Base-by-base conservation (phyloP, 1,140 invertebrate species). In the Helicoverpa armigera region DNA sequence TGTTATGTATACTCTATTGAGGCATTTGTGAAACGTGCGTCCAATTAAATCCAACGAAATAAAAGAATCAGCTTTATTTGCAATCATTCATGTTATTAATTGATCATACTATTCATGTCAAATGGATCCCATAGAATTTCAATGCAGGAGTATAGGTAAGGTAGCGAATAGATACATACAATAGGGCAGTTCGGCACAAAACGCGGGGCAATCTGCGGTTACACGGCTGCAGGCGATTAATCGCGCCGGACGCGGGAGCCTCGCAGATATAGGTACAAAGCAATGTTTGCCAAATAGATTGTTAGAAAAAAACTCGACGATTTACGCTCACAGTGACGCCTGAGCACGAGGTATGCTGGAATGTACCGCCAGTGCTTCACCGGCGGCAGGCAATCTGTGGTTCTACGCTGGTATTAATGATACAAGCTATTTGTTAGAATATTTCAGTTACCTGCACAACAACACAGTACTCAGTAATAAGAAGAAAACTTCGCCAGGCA, bases 251-350 rank as follows among this genome's bases (percentile, higher is more conserved):
- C 51, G 23, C 10, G 51, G 16, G 43, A 48, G 18, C 16, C 18
- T 29, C 29, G 4, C 12, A 4, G n/a, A 29, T 18, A 58, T 43
- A 23, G 23, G 23, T 23, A n/a, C 35, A 67, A 50, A 50, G 23
- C 65, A 69, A 69, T 50, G 43, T 50, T 48, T 23, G 65, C 65
- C 65, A 69, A 69, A 69, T 69, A 69, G 16, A 69, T 69, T 69
- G 43, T 50, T 67, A 50, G 43, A 48, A 50, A 67, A 35, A 50
- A 50, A 69, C 18, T 43, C 7, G 35, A 14, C 11, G 12, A 61
- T 31, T 1, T 5, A 61, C 58, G 23, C 58, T 31, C 18, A 18
- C 65, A 18, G 43, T 69, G 31, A 18, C 5, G 65, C 16, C 65
- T 18, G 50, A 23, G 43, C 13, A 29, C 11, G 1, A 61, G 58